Evolutionary conservation across 1,140 invertebrate genomes (phyloP).

Genomic region (Nasonia longicornis): DNA sequence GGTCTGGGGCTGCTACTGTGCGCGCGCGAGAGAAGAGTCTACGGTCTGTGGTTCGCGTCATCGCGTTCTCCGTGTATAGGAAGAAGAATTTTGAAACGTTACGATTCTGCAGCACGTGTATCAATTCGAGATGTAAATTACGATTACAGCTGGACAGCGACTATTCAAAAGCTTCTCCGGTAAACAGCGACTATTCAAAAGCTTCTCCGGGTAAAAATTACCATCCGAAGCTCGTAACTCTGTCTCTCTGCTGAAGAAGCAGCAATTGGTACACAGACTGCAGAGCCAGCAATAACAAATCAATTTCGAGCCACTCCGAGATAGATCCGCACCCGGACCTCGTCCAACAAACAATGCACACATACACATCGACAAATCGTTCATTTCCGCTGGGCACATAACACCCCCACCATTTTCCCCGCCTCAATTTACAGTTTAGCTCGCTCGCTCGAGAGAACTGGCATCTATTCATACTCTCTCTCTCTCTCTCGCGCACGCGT

Average conservation of each 20-base stretch:
- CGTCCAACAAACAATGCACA: neutral
- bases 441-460: neutral
- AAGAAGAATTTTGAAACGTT: neutral
- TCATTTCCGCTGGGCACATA: constrained; percentile 7
- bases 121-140: neutral
- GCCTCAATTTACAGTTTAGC: constrained; percentile 18
- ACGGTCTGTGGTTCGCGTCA: neutral
- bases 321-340: no score
- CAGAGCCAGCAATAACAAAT: no score
- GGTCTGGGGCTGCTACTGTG: neutral
- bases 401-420: neutral
- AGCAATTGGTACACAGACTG: no score
- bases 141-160: neutral
- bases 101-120: neutral
- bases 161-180: neutral
- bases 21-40: neutral
- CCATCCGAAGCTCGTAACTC: neutral
- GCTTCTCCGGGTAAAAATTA: neutral
- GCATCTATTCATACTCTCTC: neutral
- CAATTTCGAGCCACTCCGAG: no score
- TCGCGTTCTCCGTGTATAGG: neutral
- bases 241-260: no score
- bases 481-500: neutral
- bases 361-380: constrained; percentile 13
- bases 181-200: neutral